phyloP scores from a whole-genome alignment of 1,140 invertebrate genomes.

The Platyscapa corneri region DNA sequence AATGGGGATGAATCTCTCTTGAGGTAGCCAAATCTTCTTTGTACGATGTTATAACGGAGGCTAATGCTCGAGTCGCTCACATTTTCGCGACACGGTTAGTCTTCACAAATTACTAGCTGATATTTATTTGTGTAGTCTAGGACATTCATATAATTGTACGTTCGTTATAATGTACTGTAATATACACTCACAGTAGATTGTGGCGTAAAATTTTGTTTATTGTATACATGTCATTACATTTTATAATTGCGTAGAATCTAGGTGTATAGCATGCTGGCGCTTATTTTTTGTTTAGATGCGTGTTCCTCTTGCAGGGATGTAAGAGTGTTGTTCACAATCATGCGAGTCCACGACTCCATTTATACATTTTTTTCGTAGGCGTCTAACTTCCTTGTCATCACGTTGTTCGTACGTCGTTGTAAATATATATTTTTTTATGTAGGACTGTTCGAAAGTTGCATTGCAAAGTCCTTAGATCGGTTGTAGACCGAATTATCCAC shows the following conservation, averaged over 20 bases:
- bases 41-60: slow-evolving; percentile 24
- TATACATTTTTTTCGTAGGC: neutral
- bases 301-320: slow-evolving; percentile 23
- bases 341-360: neutral
- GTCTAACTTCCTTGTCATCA: neutral
- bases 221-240: slow-evolving; percentile 8
- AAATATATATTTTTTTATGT: slow-evolving; percentile 21
- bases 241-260: slow-evolving; percentile 28
- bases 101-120: neutral
- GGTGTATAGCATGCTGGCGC: slow-evolving; percentile 22
- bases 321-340: slow-evolving; percentile 7
- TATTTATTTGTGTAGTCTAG: slow-evolving; percentile 15
- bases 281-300: slow-evolving; percentile 16
- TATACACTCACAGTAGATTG: slow-evolving; percentile 29
- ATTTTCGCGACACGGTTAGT: slow-evolving; percentile 35
- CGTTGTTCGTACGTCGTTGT: neutral
- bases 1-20: neutral
- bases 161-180: slow-evolving; percentile 4
- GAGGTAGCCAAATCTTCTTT: slow-evolving; percentile 10
- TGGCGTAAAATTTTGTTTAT: slow-evolving; percentile 6
- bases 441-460: slow-evolving; percentile 17
- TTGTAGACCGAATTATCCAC: slow-evolving; percentile 41
- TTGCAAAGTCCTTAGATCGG: slow-evolving; percentile 14
- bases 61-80: slow-evolving; percentile 11
- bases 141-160: neutral